Conservation (phyloP, 1,140 invertebrate genomes). For the Galleria mellonella region DNA sequence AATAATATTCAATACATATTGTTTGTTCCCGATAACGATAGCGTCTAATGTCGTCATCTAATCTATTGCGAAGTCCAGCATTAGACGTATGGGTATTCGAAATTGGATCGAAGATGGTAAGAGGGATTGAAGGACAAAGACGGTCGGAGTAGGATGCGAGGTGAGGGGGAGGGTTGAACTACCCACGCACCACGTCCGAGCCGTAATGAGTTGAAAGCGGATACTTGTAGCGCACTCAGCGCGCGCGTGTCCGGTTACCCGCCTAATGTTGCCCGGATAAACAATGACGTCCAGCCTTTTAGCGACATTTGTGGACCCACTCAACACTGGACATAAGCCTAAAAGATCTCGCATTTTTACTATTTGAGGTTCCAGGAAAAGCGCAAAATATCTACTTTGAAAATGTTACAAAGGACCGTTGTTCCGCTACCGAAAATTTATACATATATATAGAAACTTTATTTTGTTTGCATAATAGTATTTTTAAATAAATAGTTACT, state of each 20-base stretch:
- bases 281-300: constrained; percentile 73
- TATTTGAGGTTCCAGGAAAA: constrained; percentile 39
- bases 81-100: constrained; percentile 52
- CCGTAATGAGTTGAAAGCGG: constrained; percentile 73
- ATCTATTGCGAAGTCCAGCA: constrained; percentile 35
- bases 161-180: constrained; percentile 15
- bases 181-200: constrained; percentile 68
- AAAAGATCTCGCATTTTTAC: constrained; percentile 65
- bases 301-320: constrained; percentile 72
- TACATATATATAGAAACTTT: too few relatives aligned
- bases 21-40: constrained; percentile 9
- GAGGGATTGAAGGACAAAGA: constrained; percentile 68
- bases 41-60: constrained; percentile 24
- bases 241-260: constrained; percentile 70
- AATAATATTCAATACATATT: constrained; percentile 7
- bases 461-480: too few relatives aligned
- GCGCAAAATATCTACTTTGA: neutral
- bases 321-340: constrained; percentile 68
- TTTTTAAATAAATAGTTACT: too few relatives aligned
- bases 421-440: too few relatives aligned
- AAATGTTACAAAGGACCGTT: neutral
- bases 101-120: constrained; percentile 65
- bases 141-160: constrained; percentile 31
- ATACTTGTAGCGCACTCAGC: constrained; percentile 73
- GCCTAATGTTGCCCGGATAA: constrained; percentile 72